Base-by-base conservation (phyloP, 2,888 invertebrate species). In the Drosophila infuscata region DNA sequence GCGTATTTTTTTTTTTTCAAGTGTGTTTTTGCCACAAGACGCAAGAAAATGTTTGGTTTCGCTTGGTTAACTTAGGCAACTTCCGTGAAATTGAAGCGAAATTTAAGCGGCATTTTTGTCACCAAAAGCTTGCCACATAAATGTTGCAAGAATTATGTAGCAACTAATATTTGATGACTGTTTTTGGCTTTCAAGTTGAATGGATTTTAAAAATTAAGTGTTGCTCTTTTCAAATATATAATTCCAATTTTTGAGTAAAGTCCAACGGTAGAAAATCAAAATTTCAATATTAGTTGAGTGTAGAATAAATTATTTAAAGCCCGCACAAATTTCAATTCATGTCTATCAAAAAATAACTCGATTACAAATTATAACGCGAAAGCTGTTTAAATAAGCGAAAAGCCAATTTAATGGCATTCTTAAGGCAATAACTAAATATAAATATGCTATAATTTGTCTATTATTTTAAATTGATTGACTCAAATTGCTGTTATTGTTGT, bases 391-490 rank as follows among this genome's bases (percentile, higher is more conserved):
- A 61, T 38, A 41, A 64, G 17, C 35, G 33, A 17, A 58, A 49
- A 17, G n/a, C 3, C 29, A 48, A 63, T 67, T 48, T 48, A 60
- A 78, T 70, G 46, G 35, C 36, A 51, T 59, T 61, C 48, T 29
- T 54, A 41, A 8, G 52, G 52, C 17, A 20, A 41, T n/a, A 43
- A n/a, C 25, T 25, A 29, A 54, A 29, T 62, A 38, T n/a, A 56
- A 63, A 70, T 53, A 51, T 51, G 12, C 54, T 46, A 20, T 81
- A 72, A 74, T 73, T 67, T 78, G 72, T 70, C 62, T 46, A 74
- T 73, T 70, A 82, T 65, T 75, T 49, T 54, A 46, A 57, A 63
- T 62, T 76, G 71, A 65, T 74, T 65, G 72, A 57, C 53, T 65
- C 58, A 61, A 78, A 74, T 74, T 61, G 68, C 53, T 59, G 57